Evolutionary conservation across 2,113 vertebrate genomes (phyloP).

Genomic region (Crotophaga sulcirostris): DNA sequence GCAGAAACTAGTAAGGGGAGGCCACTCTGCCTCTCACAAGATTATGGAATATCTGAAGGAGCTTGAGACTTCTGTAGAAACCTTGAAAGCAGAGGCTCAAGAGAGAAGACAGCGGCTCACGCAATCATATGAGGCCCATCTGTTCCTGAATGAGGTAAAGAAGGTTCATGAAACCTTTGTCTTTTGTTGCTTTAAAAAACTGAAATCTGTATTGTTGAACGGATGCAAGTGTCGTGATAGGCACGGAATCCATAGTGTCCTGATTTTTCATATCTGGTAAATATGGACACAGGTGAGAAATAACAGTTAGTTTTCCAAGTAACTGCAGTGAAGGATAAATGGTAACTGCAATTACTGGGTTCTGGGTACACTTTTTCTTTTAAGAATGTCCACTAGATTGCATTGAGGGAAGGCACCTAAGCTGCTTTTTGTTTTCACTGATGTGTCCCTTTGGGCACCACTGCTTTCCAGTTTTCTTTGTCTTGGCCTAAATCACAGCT

Average conservation of each 20-base stretch:
- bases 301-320: neutral
- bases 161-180: neutral
- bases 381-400: neutral
- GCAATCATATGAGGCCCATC: constrained; percentile 81
- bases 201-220: neutral
- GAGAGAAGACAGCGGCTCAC: constrained; percentile 72
- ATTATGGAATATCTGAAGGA: constrained; percentile 77
- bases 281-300: neutral
- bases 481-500: neutral
- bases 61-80: constrained; percentile 75
- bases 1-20: constrained; percentile 78
- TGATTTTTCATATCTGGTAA: neutral
- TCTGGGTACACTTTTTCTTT: neutral
- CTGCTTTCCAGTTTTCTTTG: neutral
- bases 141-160: constrained; percentile 82
- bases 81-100: constrained; percentile 71
- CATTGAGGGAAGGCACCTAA: neutral
- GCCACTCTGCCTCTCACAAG: constrained; percentile 79
- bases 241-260: neutral
- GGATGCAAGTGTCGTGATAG: neutral
- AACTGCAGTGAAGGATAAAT: neutral
- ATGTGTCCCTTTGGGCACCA: neutral
- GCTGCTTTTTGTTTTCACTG: neutral
- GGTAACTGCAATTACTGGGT: neutral
- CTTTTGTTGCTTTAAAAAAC: neutral